Evolutionary conservation across 1,140 invertebrate species (phyloP).

Genomic region (Solenopsis fugax): DNA sequence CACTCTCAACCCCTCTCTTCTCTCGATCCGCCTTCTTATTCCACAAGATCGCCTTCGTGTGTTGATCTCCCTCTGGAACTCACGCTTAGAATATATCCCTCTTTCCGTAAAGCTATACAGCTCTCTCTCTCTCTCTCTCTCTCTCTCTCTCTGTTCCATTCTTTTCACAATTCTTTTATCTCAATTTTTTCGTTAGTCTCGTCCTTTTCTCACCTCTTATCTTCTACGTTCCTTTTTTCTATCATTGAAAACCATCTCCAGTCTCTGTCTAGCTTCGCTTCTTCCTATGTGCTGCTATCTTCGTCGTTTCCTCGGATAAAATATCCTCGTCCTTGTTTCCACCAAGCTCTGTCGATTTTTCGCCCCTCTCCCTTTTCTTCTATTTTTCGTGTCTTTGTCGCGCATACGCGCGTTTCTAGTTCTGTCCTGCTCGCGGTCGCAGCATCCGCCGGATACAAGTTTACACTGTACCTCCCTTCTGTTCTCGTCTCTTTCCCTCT

Average conservation of each 20-base stretch:
- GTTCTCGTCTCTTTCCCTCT: constrained; percentile 33
- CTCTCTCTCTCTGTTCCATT: not conserved
- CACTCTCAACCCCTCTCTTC: not conserved
- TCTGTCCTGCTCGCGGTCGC: constrained; percentile 10
- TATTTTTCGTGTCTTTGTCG: not conserved
- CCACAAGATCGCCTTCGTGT: not conserved
- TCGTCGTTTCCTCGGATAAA: not conserved
- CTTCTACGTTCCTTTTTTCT: not conserved
- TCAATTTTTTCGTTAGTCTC: not conserved
- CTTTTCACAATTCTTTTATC: not conserved
- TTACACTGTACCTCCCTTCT: not conserved
- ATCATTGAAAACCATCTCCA: not conserved
- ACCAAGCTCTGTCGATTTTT: not conserved
- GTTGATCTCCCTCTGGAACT: constrained; percentile 18
- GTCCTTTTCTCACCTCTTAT: not conserved
- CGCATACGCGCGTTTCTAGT: not conserved
- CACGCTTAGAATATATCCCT: not conserved
- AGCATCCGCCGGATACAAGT: constrained; percentile 8
- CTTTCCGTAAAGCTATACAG: not conserved
- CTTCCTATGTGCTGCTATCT: no score
- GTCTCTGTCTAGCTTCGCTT: not conserved
- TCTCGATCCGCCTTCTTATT: constrained; percentile 31
- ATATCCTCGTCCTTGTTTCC: not conserved
- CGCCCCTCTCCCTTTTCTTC: not conserved
- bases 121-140: not conserved